Percentiles rank a stretch among this genome's conserved stretches.
phyloP scores from a whole-genome alignment of 2,113 vertebrate species.

The Equus quagga region DNA sequence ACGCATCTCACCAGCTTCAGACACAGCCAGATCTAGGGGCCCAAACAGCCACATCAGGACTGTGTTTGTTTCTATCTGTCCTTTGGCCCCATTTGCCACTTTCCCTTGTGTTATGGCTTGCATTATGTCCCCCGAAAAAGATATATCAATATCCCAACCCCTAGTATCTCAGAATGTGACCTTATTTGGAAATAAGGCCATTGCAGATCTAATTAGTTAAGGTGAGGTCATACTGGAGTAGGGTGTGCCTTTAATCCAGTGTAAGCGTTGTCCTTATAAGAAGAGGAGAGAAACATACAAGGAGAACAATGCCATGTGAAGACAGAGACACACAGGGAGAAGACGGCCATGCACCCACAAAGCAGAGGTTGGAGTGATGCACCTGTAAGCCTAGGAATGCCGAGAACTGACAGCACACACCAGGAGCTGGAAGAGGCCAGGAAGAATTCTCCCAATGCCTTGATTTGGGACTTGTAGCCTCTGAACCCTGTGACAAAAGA shows the following conservation, averaged over 20 bases:
- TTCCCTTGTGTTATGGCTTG: neutral
- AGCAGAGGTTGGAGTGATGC: neutral
- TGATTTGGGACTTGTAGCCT: neutral
- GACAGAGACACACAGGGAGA: neutral
- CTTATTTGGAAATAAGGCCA: neutral
- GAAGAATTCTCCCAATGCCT: neutral
- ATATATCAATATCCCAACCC: neutral
- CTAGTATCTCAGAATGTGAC: neutral
- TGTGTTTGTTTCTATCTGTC: neutral
- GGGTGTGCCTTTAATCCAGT: neutral
- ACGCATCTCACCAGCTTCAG: neutral
- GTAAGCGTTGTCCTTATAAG: neutral
- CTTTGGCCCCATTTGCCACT: neutral
- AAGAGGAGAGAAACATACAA: neutral
- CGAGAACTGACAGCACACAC: neutral
- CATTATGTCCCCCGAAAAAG: neutral
- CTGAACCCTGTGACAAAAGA: neutral
- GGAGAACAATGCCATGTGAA: neutral
- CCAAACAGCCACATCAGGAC: neutral
- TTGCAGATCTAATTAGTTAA: neutral
- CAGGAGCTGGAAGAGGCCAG: neutral
- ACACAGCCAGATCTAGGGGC: neutral
- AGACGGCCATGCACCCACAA: neutral
- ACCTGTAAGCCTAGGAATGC: neutral
- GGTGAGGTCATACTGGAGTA: neutral